Conservation (phyloP, 2,888 invertebrate genomes). For the Sicus ferrugineus region DNA sequence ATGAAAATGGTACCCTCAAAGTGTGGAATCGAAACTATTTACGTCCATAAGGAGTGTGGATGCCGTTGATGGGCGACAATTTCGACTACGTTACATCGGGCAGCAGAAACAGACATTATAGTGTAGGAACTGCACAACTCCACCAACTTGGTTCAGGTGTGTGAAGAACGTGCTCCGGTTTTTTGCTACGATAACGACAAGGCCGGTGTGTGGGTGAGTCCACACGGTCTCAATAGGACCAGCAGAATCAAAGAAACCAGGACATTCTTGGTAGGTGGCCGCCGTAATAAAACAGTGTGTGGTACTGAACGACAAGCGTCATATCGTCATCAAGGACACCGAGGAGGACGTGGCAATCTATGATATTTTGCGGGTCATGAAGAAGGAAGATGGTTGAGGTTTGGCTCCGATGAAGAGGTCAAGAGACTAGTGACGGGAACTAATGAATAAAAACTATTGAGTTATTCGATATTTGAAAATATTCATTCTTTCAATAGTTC, state of each 20-base stretch:
- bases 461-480: no score
- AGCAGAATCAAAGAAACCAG: not conserved
- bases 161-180: constrained; percentile 93
- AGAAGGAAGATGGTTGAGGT: constrained; percentile 91
- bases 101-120: constrained; percentile 92
- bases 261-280: constrained; percentile 75
- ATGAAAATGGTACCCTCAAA: constrained; percentile 96
- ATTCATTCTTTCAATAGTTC: no score
- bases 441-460: no score
- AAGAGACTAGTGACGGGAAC: no score
- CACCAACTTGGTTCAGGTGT: constrained; percentile 83
- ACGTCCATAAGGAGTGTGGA: constrained; percentile 98
- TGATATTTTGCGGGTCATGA: constrained; percentile 89
- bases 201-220: constrained; percentile 72
- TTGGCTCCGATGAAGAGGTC: constrained; percentile 92
- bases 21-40: constrained; percentile 94
- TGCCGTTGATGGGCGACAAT: constrained; percentile 88
- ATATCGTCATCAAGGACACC: constrained; percentile 95
- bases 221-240: not conserved
- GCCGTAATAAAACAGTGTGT: constrained; percentile 92
- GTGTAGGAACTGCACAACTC: constrained; percentile 92
- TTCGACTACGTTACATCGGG: constrained; percentile 96
- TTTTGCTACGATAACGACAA: constrained; percentile 80
- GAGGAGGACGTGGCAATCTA: constrained; percentile 89
- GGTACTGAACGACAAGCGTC: constrained; percentile 94